A percentile compares a stretch with the other conserved stretches of the same genome.
These are phyloP conservation scores for Drosophila pseudotakahashii DNA, from an alignment of 2,888 invertebrate genomes.

Conservation along the genomic window DNA sequence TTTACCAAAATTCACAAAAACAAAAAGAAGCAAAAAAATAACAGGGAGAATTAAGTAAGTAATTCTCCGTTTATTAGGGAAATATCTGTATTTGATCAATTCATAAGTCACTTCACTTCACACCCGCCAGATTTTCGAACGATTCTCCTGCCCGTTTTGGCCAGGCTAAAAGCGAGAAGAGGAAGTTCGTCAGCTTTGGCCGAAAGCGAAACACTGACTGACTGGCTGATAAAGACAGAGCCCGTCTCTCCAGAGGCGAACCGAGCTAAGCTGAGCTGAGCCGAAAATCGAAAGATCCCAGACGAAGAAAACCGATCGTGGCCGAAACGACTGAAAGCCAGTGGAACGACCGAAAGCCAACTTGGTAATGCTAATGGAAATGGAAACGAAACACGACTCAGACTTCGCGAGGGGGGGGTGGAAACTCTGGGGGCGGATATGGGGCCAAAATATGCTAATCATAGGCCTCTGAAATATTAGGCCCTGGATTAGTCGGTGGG, in stretches of 20 bases:
- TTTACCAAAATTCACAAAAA: constrained; percentile 32
- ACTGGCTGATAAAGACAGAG: constrained; percentile 25
- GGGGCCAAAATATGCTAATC: constrained; percentile 57
- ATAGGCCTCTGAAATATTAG: constrained; percentile 50
- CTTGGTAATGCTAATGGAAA: constrained; percentile 1
- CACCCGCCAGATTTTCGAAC: constrained; percentile 26
- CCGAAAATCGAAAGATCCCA: neutral
- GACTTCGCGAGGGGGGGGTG: neutral
- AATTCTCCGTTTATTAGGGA: neutral
- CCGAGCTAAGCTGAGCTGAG: too few species aligned
- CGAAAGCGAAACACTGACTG: constrained; percentile 75
- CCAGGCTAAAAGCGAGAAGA: constrained; percentile 17
- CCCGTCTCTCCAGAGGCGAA: too few species aligned
- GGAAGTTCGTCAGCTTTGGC: constrained; percentile 56
- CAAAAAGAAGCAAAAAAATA: constrained; percentile 16
- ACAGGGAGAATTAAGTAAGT: constrained; percentile 41
- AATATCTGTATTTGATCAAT: constrained; percentile 10
- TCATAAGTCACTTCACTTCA: constrained; percentile 29
- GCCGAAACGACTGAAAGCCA: constrained; percentile 21
- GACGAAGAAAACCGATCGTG: constrained; percentile 27
- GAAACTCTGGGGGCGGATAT: neutral
- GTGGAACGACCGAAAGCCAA: constrained; percentile 27
- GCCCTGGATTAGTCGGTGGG: constrained; percentile 38
- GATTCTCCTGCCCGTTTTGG: constrained; percentile 13
- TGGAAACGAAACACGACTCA: constrained; percentile 17